Evolutionary conservation across 2,797 vertebrate species (phyloP).

Genomic region (Gephyroberyx darwinii): DNA sequence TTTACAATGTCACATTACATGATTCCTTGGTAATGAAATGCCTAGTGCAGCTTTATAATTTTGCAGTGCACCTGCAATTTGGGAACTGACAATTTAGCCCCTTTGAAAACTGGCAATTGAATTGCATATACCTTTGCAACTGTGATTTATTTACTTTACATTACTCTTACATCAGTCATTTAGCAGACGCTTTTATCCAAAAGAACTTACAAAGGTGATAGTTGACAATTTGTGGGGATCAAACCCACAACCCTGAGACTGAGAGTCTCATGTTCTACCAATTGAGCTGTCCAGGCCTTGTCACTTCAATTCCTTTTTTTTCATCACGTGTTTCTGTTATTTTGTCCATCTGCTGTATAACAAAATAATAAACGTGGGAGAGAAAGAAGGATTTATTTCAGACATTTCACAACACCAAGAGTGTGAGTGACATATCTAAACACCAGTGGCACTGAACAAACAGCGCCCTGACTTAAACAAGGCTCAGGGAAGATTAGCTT

Average conservation of each 20-base stretch:
- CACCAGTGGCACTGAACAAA: slow-evolving; percentile 41
- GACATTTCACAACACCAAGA: slow-evolving; percentile 23
- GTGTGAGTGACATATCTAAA: slow-evolving; percentile 28
- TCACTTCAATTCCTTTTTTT: background rate
- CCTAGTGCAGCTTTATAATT: too few relatives aligned
- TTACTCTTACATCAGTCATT: too few relatives aligned
- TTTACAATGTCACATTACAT: too few relatives aligned
- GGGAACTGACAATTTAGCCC: too few relatives aligned
- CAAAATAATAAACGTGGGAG: slow-evolving; percentile 12
- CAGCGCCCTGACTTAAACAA: slow-evolving; percentile 10
- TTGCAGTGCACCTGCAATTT: too few relatives aligned
- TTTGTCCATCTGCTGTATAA: slow-evolving; percentile 5
- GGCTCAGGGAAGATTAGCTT: slow-evolving; percentile 57
- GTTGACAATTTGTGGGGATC: too few relatives aligned
- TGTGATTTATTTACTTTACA: background rate
- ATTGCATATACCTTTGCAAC: background rate
- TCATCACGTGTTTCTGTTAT: background rate
- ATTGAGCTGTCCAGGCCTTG: too few relatives aligned
- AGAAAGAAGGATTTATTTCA: slow-evolving; percentile 27
- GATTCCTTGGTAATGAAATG: too few relatives aligned
- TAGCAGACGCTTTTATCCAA: too few relatives aligned
- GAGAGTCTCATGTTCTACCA: too few relatives aligned
- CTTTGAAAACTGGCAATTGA: slow-evolving; percentile 12
- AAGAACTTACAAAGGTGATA: too few relatives aligned
- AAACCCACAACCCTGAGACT: too few relatives aligned